These are phyloP conservation scores for Drosophila sturtevanti DNA, from an alignment of 1,140 invertebrate genomes.

Conservation along the genomic window DNA sequence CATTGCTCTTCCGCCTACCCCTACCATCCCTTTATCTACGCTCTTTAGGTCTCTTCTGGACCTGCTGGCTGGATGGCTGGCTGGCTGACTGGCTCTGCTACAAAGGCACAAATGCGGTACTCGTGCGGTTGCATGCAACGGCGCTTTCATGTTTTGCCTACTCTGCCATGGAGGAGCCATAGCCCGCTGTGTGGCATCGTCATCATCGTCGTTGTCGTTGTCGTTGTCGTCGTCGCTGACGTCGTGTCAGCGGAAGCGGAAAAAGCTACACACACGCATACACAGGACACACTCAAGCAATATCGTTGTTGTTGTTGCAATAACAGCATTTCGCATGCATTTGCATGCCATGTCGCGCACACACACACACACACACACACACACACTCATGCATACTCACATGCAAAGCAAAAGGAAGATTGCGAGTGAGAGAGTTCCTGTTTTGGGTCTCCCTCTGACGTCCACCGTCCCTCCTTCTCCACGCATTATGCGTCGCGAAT, in stretches of 20 bases:
- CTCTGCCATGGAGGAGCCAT: slow-evolving; percentile 26
- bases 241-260: slow-evolving; percentile 80
- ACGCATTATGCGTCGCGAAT: slow-evolving; percentile 58
- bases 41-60: neutral
- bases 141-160: slow-evolving; percentile 68
- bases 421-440: neutral
- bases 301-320: slow-evolving; percentile 36
- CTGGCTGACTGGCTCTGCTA: slow-evolving; percentile 30
- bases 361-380: slow-evolving; percentile 12
- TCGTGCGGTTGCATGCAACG: slow-evolving; percentile 78
- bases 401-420: neutral
- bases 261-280: slow-evolving; percentile 68
- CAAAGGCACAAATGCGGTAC: slow-evolving; percentile 77
- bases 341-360: slow-evolving; percentile 62
- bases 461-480: slow-evolving; percentile 11
- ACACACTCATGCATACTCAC: too few species aligned
- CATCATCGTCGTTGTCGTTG: slow-evolving; percentile 12
- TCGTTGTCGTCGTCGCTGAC: slow-evolving; percentile 28
- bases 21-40: neutral
- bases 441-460: neutral
- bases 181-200: slow-evolving; percentile 39
- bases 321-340: slow-evolving; percentile 54
- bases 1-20: neutral
- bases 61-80: neutral
- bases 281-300: slow-evolving; percentile 45